Percentiles rank a stretch among this genome's conserved stretches.
Conservation (phyloP, 2,888 invertebrate species). For the Scaptomyza polygonia region DNA sequence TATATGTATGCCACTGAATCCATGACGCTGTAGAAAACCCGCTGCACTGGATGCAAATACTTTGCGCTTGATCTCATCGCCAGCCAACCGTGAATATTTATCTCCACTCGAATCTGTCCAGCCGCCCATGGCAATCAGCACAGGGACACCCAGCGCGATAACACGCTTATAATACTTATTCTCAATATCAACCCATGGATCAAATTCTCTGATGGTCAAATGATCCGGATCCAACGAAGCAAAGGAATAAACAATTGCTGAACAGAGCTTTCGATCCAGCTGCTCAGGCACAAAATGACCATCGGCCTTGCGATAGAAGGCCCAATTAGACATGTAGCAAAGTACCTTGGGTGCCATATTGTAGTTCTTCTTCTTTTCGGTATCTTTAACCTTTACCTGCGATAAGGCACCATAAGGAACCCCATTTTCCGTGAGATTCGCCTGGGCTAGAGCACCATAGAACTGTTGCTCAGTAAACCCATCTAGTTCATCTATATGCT, state of each 20-base stretch:
- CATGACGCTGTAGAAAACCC: conserved; percentile 89
- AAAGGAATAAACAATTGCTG: conserved; percentile 95
- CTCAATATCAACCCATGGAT: conserved; percentile 94
- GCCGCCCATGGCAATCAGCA: conserved; percentile 94
- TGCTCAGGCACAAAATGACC: conserved; percentile 95
- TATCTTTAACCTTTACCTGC: conserved; percentile 54
- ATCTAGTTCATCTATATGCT: conserved; percentile 70
- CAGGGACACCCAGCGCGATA: conserved; percentile 87
- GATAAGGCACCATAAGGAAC: conserved; percentile 77
- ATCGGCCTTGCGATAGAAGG: conserved; percentile 92
- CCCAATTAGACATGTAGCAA: conserved; percentile 96
- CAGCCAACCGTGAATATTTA: conserved; percentile 92
- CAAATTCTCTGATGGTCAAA: conserved; percentile 91
- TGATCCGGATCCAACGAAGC: conserved; percentile 93
- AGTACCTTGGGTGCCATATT: conserved; percentile 86
- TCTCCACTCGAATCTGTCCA: conserved; percentile 97
- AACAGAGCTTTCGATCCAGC: conserved; percentile 92
- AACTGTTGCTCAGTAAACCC: conserved; percentile 57
- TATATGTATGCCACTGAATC: conserved; percentile 94
- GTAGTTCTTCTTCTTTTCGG: conserved; percentile 66
- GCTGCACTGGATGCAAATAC: conserved; percentile 90
- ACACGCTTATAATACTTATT: conserved; percentile 93
- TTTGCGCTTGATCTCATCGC: conserved; percentile 87
- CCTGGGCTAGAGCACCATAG: conserved; percentile 67
- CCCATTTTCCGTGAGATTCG: conserved; percentile 20